Evolutionary conservation across 2,888 invertebrate species (phyloP).

Genomic region (Pollenia griseotomentosa): DNA sequence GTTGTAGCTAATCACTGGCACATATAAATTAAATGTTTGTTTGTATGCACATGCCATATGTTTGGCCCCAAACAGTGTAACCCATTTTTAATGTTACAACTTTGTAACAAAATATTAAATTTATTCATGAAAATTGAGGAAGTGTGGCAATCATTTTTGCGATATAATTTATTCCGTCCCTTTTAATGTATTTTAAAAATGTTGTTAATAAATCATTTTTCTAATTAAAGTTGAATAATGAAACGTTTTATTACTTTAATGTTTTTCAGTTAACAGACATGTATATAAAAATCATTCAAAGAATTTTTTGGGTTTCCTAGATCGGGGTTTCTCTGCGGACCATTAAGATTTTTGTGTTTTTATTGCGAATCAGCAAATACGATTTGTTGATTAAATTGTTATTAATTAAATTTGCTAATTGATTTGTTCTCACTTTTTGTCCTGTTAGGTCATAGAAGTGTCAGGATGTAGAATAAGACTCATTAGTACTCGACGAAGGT

Average conservation of each 20-base stretch:
- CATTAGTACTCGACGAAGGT: too few species aligned
- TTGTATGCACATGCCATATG: neutral
- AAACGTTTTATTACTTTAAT: neutral
- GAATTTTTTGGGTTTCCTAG: too few species aligned
- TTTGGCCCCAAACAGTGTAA: constrained; percentile 1
- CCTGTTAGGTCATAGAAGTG: too few species aligned
- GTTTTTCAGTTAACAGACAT: too few species aligned
- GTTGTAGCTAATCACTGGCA: constrained; percentile 6
- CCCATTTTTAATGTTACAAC: constrained; percentile 20
- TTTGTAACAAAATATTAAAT: neutral
- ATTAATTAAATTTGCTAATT: too few species aligned
- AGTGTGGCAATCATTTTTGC: constrained; percentile 8
- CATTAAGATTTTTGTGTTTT: too few species aligned
- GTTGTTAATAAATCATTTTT: constrained; percentile 14
- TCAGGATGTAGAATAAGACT: too few species aligned
- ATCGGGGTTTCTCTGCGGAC: too few species aligned
- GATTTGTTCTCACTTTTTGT: too few species aligned
- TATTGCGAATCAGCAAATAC: too few species aligned
- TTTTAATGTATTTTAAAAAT: neutral
- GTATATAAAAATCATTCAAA: too few species aligned
- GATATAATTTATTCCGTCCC: neutral
- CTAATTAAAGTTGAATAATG: neutral
- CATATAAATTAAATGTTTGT: constrained; percentile 11
- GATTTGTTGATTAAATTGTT: too few species aligned
- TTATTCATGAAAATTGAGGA: constrained; percentile 30